Conservation (phyloP, 2,888 invertebrate genomes). For the Reticulitermes lucifugus region DNA sequence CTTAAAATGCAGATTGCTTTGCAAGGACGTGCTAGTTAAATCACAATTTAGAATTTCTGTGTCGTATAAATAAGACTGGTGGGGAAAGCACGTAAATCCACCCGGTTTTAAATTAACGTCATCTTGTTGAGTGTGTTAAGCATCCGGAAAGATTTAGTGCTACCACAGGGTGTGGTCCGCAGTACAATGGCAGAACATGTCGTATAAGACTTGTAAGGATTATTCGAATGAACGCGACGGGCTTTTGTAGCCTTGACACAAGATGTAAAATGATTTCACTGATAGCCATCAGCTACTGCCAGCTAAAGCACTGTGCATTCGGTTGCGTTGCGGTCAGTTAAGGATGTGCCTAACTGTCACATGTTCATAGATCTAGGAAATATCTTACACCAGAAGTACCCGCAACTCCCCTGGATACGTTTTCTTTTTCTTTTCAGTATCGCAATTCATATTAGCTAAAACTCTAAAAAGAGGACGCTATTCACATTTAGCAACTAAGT, state of each 20-base stretch:
- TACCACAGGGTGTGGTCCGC: neutral
- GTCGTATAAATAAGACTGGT: too few species aligned
- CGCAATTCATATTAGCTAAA: too few species aligned
- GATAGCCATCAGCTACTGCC: constrained; percentile 27
- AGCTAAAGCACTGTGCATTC: neutral
- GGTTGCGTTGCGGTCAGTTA: neutral
- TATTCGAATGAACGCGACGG: constrained; percentile 19
- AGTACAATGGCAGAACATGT: constrained; percentile 4
- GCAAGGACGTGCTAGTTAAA: too few species aligned
- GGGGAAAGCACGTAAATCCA: neutral
- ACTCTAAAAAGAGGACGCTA: too few species aligned
- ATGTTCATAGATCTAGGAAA: too few species aligned
- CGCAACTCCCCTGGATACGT: too few species aligned
- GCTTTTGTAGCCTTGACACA: constrained; percentile 1
- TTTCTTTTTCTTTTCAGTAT: too few species aligned
- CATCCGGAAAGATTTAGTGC: constrained; percentile 12
- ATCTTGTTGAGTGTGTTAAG: neutral
- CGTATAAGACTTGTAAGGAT: constrained; percentile 18
- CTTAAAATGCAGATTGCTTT: too few species aligned
- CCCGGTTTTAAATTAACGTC: neutral
- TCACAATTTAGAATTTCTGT: too few species aligned
- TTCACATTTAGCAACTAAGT: too few species aligned
- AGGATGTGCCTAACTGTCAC: neutral
- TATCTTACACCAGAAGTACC: too few species aligned
- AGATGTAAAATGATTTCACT: constrained; percentile 22